phyloP scores from a whole-genome alignment of 2,797 vertebrate genomes.

The Karalla daura region DNA sequence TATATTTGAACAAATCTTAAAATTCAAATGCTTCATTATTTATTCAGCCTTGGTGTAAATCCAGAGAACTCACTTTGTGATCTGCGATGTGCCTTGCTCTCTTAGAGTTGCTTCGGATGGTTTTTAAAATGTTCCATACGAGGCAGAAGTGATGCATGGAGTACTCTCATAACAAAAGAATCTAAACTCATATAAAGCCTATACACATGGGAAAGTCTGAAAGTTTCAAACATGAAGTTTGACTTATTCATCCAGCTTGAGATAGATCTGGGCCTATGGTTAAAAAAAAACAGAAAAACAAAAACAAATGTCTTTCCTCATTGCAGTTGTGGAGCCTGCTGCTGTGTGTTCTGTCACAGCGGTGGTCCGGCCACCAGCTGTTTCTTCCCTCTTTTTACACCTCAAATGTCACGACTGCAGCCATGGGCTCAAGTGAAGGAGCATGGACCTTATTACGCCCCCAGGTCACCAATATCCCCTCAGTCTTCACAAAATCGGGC shows the following conservation, averaged over 20 bases:
- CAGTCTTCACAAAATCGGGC: constrained; percentile 52
- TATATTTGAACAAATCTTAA: background rate
- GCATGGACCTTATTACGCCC: constrained; percentile 57
- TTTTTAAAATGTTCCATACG: background rate
- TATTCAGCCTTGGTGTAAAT: background rate
- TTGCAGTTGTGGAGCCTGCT: constrained; percentile 32
- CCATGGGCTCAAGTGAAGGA: constrained; percentile 49
- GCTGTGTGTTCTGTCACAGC: constrained; percentile 53
- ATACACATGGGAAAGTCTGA: constrained; percentile 10
- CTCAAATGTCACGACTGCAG: constrained; percentile 60
- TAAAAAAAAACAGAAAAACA: no score
- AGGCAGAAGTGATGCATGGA: background rate
- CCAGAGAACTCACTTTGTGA: background rate
- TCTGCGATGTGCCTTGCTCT: background rate
- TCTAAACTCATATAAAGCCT: background rate
- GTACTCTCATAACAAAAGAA: background rate
- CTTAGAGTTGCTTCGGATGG: background rate
- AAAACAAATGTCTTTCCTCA: constrained; percentile 54
- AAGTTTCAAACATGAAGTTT: constrained; percentile 18
- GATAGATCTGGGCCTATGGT: constrained; percentile 36
- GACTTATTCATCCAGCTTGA: constrained; percentile 39
- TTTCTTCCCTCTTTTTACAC: constrained; percentile 49
- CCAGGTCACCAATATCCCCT: constrained; percentile 63
- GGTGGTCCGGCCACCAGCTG: constrained; percentile 53
- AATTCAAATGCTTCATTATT: background rate